Conservation (phyloP, 53 echinoderm and acorn worm genomes). For the Pentamera pediparva region DNA sequence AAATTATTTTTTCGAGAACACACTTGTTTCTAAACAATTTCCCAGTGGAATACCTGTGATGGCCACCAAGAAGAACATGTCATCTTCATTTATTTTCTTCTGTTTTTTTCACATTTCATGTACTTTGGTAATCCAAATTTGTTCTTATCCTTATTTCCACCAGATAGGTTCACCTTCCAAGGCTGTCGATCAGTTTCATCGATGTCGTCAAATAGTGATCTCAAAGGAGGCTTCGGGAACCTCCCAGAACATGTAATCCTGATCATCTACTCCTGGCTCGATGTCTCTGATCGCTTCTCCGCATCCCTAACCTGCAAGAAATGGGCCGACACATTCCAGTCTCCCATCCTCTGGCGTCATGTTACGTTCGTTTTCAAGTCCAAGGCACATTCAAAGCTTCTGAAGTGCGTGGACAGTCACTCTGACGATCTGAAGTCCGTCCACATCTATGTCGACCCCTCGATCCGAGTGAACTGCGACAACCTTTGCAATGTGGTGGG, state of each 20-base stretch:
- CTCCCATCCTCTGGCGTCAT: slow-evolving; percentile 62
- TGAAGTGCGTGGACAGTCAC: slow-evolving; percentile 69
- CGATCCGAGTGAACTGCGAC: slow-evolving; percentile 44
- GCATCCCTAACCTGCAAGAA: slow-evolving; percentile 64
- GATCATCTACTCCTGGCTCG: slow-evolving; percentile 55
- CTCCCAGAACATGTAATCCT: slow-evolving; percentile 86
- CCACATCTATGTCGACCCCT: slow-evolving; percentile 60
- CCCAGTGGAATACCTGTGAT: too few relatives aligned
- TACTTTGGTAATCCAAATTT: too few relatives aligned
- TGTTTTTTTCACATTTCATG: too few relatives aligned
- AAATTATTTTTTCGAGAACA: too few relatives aligned
- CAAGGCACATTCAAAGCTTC: slow-evolving; percentile 44
- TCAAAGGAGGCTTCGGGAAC: slow-evolving; percentile 6
- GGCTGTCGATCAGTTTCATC: neutral
- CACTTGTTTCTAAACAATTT: too few relatives aligned
- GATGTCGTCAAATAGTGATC: slow-evolving; percentile 4
- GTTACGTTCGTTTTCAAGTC: slow-evolving; percentile 66
- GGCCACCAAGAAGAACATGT: too few relatives aligned
- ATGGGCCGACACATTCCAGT: slow-evolving; percentile 68
- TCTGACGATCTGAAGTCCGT: slow-evolving; percentile 60
- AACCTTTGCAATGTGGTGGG: slow-evolving; percentile 69
- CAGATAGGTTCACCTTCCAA: too few relatives aligned
- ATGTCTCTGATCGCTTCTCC: slow-evolving; percentile 51
- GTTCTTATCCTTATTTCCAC: too few relatives aligned
- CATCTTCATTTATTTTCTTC: too few relatives aligned